phyloP scores from a whole-genome alignment of 2,888 invertebrate genomes.

The Herminia tarsipennalis region DNA sequence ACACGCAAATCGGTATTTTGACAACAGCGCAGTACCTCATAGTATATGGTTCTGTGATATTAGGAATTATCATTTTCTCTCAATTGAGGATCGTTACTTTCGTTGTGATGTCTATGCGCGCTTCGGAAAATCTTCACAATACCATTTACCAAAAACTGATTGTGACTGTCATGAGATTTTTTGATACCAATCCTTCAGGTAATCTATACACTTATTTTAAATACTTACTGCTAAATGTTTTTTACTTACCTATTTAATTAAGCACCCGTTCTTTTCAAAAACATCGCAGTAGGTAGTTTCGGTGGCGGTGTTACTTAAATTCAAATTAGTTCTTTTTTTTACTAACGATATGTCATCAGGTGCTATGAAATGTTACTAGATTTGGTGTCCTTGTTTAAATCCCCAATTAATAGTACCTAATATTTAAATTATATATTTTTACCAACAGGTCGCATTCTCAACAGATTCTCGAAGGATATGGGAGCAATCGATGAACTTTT shows the following conservation, averaged over 20 bases:
- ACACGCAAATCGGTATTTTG: conserved; percentile 61
- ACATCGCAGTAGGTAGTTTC: no score
- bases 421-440: not conserved
- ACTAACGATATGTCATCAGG: no score
- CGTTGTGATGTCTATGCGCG: conserved; percentile 86
- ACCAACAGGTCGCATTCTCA: conserved; percentile 86
- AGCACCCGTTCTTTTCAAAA: no score
- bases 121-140: conserved; percentile 89
- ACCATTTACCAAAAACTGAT: conserved; percentile 90
- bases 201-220: no score
- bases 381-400: no score
- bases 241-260: no score
- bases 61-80: conserved; percentile 75
- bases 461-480: conserved; percentile 94
- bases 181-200: conserved; percentile 92
- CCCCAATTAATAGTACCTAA: no score
- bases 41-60: conserved; percentile 65
- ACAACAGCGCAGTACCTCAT: conserved; percentile 68
- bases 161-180: conserved; percentile 89
- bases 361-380: no score
- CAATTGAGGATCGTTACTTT: conserved; percentile 85
- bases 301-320: no score
- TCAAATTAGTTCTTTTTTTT: not conserved
- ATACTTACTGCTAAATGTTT: no score
- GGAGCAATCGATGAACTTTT: conserved; percentile 91